Evolutionary conservation across 2,888 invertebrate genomes (phyloP), one percentile per base, ranked within the genome.

Genomic region (Branchellion lobata): DNA sequence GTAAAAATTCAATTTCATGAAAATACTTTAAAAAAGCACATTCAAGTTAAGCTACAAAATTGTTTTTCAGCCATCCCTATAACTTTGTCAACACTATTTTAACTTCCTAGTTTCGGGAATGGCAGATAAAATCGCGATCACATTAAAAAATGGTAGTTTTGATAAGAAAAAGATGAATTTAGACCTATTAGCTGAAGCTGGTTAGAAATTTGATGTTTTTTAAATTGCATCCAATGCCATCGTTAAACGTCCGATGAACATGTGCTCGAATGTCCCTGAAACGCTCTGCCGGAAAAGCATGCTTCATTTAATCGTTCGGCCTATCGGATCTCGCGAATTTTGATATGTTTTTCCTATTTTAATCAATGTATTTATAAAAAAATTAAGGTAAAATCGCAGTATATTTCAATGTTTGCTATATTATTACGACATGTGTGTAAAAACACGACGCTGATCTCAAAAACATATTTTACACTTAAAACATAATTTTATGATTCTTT

Each of bases 91-190:
- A 77, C 77, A 77, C 24, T 24, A 24, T 57, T 77, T 77, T 77
- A 53, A 77, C 77, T 77, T 77, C 77, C 77, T 77, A 77, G 77
- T 77, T 77, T 77, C 77, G 77, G 31, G 53, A 77, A 57, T 53
- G 77, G 57, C 65, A 33, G 40, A 34, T 33, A 31, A 24, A 33
- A 21, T 53, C 34, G 29, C 36, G n/a, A 3, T 33, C 34, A 31
- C 34, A 65, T 57, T n/a, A 53, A 61, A 47, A 65, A n/a, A 3
- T 34, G 11, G n/a, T 24, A 31, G 29, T 18, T 33, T 74, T 34
- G 75, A 79, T 47, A 57, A 68, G 14, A 74, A 51, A 40, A 79
- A 79, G 75, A 74, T 79, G 65, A 75, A 40, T 31, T 65, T 79
- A 65, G 75, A 79, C 47, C 65, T 79, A 61, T 68, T 79, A 24